These are phyloP conservation scores for Mechanitis mazaeus DNA, from an alignment of 2,888 invertebrate genomes.

Conservation along the genomic window DNA sequence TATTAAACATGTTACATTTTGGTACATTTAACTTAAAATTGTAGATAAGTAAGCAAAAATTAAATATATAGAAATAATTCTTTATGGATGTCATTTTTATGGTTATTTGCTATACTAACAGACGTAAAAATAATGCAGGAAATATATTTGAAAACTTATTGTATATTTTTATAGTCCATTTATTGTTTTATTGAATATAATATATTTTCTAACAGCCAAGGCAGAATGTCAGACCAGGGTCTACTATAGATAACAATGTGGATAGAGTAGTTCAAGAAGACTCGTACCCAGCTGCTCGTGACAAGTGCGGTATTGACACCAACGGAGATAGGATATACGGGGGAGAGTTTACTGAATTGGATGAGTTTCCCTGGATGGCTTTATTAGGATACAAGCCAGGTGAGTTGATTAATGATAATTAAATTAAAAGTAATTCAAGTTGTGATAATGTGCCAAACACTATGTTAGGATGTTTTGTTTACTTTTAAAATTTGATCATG, in stretches of 20 bases:
- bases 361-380: conserved; percentile 81
- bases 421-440: too few relatives aligned
- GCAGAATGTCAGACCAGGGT: neutral
- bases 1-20: too few relatives aligned
- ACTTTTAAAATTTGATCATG: too few relatives aligned
- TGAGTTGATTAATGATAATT: conserved; percentile 38
- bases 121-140: neutral
- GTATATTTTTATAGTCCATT: too few relatives aligned
- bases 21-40: too few relatives aligned
- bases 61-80: too few relatives aligned
- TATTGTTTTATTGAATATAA: neutral
- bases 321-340: conserved; percentile 78
- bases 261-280: conserved; percentile 45
- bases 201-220: conserved; percentile 27
- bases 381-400: conserved; percentile 75
- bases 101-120: too few relatives aligned
- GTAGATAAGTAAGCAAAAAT: too few relatives aligned
- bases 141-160: too few relatives aligned
- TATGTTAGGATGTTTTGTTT: too few relatives aligned
- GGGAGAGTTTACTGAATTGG: conserved; percentile 78
- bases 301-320: conserved; percentile 74
- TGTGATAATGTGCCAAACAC: too few relatives aligned
- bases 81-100: too few relatives aligned
- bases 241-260: conserved; percentile 9
- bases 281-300: conserved; percentile 46